Base-by-base conservation (phyloP, 23 tunicate species). In the Ciona savignyi region DNA sequence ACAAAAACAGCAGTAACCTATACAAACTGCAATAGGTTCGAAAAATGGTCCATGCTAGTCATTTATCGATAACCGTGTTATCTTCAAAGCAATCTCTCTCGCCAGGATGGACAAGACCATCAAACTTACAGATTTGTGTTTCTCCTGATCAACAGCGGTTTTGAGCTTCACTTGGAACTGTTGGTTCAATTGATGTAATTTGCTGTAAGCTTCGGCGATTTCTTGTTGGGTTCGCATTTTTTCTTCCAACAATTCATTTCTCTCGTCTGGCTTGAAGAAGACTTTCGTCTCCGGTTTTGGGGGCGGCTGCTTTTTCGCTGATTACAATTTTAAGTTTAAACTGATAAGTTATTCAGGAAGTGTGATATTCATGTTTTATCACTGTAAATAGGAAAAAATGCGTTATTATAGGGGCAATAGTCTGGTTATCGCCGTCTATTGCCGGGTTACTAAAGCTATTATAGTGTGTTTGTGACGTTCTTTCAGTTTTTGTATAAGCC, bases 91-190 rank as follows among this genome's bases (percentile, higher is more conserved):
- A n/a, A n/a, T n/a, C n/a, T n/a, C n/a, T n/a, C n/a, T n/a, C n/a
- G n/a, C n/a, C n/a, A n/a, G n/a, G n/a, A n/a, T n/a, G n/a, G 11
- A 42, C 9, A 42, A 42, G 15, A 42, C 9, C 56, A 6, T 6
- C 9, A 42, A 42, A 6, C 56, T 28, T 60, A 74, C 78, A 49
- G 69, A 32, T 62, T 74, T 74, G 24, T 74, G 78, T 31, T 74
- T 74, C 32, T 62, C 78, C 27, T 74, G 78, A 3, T 74, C 78
- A 3, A 74, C 69, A 19, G 78, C 69, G 0, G 68, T 30, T 63
- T 74, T 74, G 30, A 74, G 67, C 29, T 74, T 74, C 28, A 30
- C 15, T 34, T 74, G 65, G 25, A 32, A 74, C 30, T 74, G 29
- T 20, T 32, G 51, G 6, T 51, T 30, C 68, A 74, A 31, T 0